Evolutionary conservation across 1,140 invertebrate genomes (phyloP).

Genomic region (Sitobion miscanthi): DNA sequence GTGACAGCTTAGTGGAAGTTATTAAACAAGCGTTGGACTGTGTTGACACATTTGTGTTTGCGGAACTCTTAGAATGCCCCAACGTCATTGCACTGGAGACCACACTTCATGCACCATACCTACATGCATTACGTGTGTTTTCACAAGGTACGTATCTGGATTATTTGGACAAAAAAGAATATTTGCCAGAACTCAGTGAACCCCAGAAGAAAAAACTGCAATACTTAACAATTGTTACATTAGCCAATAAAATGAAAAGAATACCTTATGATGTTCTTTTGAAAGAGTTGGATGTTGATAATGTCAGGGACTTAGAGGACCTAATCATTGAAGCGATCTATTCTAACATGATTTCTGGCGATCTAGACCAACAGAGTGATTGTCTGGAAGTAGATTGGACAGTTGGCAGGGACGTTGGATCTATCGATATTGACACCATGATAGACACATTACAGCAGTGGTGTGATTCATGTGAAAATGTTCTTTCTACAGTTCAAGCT

Average conservation of each 20-base stretch:
- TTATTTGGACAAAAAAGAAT: conserved; percentile 78
- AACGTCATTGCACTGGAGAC: conserved; percentile 87
- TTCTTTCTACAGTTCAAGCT: conserved; percentile 85
- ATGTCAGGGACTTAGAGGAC: conserved; percentile 93
- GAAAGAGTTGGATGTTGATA: conserved; percentile 87
- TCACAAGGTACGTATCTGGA: conserved; percentile 83
- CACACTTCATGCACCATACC: conserved; percentile 73
- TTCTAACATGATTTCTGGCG: conserved; percentile 94
- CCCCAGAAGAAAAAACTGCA: conserved; percentile 89
- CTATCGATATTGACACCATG: conserved; percentile 78
- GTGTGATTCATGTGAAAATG: conserved; percentile 89
- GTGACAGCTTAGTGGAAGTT: conserved; percentile 84
- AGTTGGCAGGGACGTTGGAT: conserved; percentile 87
- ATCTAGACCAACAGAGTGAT: conserved; percentile 93
- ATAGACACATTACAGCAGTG: conserved; percentile 83
- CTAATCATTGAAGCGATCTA: conserved; percentile 98
- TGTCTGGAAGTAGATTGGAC: conserved; percentile 93
- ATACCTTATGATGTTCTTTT: conserved; percentile 87
- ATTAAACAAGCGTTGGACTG: conserved; percentile 91
- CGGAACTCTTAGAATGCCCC: conserved; percentile 90
- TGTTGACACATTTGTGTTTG: conserved; percentile 93
- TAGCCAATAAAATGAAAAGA: conserved; percentile 89
- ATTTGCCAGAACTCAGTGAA: conserved; percentile 79
- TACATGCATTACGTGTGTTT: conserved; percentile 84
- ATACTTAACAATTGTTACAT: conserved; percentile 93